phyloP scores from a whole-genome alignment of 1,140 invertebrate species.

The Acromyrmex heyeri region DNA sequence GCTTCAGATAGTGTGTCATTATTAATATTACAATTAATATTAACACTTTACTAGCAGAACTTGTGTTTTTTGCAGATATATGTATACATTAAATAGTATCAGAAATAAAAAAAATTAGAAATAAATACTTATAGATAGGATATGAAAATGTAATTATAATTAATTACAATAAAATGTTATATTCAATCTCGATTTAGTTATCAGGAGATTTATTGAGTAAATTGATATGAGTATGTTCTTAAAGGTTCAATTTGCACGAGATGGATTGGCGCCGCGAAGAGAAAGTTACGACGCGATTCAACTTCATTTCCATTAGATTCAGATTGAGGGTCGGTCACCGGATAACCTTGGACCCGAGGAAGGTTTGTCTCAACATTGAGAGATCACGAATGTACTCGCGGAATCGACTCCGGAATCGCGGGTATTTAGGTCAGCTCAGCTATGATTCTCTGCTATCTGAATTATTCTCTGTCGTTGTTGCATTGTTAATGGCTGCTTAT shows the following conservation, averaged over 20 bases:
- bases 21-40: neutral
- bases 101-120: neutral
- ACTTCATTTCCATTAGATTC: slow-evolving; percentile 64
- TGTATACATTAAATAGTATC: neutral
- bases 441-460: slow-evolving; percentile 39
- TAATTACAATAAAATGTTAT: neutral
- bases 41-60: neutral
- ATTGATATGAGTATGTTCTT: neutral
- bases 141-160: too few relatives aligned
- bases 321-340: slow-evolving; percentile 53
- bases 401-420: slow-evolving; percentile 47
- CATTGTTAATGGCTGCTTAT: slow-evolving; percentile 18
- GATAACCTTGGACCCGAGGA: slow-evolving; percentile 66
- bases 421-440: slow-evolving; percentile 66
- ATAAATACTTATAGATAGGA: too few relatives aligned
- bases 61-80: too few relatives aligned
- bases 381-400: slow-evolving; percentile 53
- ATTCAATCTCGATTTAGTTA: neutral
- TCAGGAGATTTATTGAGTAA: neutral
- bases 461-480: slow-evolving; percentile 20
- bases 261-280: neutral
- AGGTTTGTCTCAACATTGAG: slow-evolving; percentile 45
- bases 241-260: neutral
- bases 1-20: neutral
- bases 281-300: slow-evolving; percentile 59